Percentiles rank a stretch among this genome's conserved stretches.
These are phyloP conservation scores for Platyrinchus mystaceus DNA, from an alignment of 2,797 vertebrate genomes.

Conservation along the genomic window DNA sequence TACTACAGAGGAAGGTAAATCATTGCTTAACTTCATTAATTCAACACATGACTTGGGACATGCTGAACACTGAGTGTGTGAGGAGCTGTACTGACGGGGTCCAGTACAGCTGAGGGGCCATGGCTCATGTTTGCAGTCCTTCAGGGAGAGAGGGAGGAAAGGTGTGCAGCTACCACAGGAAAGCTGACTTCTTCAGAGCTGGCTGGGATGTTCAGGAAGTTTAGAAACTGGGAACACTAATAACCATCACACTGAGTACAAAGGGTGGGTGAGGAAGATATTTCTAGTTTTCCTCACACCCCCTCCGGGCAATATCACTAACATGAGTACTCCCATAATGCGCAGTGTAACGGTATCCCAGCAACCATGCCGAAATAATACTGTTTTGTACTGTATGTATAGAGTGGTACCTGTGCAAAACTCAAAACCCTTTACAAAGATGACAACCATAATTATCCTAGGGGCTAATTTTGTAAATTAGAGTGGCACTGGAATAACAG, in stretches of 20 bases:
- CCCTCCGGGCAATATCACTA: background rate
- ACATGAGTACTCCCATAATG: background rate
- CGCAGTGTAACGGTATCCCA: background rate
- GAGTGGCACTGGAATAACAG: background rate
- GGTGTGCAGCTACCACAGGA: accelerated
- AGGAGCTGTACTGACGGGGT: background rate
- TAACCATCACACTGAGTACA: background rate
- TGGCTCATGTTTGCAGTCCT: accelerated
- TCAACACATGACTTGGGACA: background rate
- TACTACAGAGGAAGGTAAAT: background rate
- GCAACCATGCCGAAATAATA: background rate
- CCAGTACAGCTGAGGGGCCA: accelerated
- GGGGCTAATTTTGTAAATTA: background rate
- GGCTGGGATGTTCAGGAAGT: background rate
- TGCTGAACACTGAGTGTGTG: background rate
- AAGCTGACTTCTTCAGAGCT: background rate
- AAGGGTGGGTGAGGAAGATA: background rate
- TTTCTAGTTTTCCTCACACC: background rate
- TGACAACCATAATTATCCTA: background rate
- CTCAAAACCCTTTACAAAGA: background rate
- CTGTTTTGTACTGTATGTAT: background rate
- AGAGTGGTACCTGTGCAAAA: background rate
- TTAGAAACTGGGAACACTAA: background rate
- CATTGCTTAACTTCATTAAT: background rate
- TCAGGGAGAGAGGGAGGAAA: background rate